Evolutionary conservation across 2,888 invertebrate species (phyloP).

Genomic region (Heteropelma amictum): DNA sequence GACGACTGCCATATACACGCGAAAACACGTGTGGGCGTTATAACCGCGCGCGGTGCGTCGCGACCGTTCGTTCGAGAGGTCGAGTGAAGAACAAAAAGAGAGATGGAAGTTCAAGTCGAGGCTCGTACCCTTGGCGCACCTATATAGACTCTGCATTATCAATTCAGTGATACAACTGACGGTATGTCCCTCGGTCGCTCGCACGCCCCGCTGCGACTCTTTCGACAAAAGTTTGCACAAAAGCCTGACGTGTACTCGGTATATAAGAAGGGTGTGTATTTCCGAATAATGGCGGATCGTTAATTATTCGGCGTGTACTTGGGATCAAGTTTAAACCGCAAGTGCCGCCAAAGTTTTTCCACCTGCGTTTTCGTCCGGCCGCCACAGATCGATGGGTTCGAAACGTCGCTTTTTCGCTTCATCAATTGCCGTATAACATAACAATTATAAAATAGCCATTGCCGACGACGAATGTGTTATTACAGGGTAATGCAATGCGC

Average conservation of each 20-base stretch:
- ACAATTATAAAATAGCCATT: too few species aligned
- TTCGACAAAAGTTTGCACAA: constrained; percentile 7
- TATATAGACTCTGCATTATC: constrained; percentile 41
- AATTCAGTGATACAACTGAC: constrained; percentile 29
- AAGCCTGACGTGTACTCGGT: constrained; percentile 39
- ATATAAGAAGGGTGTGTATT: background rate
- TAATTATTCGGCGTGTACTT: background rate
- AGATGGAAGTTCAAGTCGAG: constrained; percentile 22
- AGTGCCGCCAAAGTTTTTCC: constrained; percentile 4
- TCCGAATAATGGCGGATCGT: background rate
- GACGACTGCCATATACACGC: too few species aligned
- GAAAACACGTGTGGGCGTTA: background rate
- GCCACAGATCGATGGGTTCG: too few species aligned
- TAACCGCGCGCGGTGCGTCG: too few species aligned
- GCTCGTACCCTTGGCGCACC: constrained; percentile 50
- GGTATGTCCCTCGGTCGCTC: constrained; percentile 26
- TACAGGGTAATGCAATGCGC: too few species aligned
- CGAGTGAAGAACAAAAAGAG: background rate
- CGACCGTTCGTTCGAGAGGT: constrained; percentile 3
- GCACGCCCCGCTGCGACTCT: background rate
- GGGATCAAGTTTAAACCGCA: background rate
- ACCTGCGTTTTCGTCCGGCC: background rate
- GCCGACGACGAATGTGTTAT: too few species aligned
- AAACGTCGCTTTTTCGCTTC: too few species aligned
- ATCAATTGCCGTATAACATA: too few species aligned